These are phyloP conservation scores for Drosophila persimilis DNA, from an alignment of 1,140 invertebrate species.

Conservation along the genomic window DNA sequence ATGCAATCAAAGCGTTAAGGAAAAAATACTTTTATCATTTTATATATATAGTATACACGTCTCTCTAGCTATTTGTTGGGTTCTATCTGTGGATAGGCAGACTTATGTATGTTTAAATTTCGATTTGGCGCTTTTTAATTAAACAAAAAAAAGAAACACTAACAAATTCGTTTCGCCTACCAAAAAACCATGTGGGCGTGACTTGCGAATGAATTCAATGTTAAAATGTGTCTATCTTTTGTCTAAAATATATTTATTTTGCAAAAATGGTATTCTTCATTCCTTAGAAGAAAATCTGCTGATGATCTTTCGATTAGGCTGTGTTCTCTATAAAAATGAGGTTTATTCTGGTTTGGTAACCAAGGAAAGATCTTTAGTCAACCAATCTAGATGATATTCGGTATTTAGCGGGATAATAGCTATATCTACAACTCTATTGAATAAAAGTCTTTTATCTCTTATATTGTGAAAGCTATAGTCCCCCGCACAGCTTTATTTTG, in stretches of 20 bases:
- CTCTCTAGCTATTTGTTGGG: not conserved
- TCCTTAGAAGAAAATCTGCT: no score
- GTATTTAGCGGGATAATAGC: no score
- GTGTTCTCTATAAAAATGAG: no score
- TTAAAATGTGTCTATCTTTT: constrained; percentile 26
- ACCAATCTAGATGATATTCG: no score
- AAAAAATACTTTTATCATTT: constrained; percentile 5
- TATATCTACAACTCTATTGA: no score
- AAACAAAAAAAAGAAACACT: constrained; percentile 13
- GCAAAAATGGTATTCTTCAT: no score
- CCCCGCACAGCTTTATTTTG: no score
- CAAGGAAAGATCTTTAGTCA: no score
- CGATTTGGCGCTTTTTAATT: constrained; percentile 37
- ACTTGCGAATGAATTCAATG: constrained; percentile 56
- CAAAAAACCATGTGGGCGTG: constrained; percentile 18
- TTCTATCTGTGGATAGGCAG: constrained; percentile 9
- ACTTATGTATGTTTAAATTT: constrained; percentile 26
- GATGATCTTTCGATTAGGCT: no score
- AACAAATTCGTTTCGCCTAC: constrained; percentile 9
- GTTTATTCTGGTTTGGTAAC: no score
- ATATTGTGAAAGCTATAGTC: no score
- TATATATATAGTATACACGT: not conserved
- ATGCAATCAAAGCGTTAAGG: constrained; percentile 15
- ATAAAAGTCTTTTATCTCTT: no score
- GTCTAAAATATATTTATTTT: not conserved